These are phyloP conservation scores for Hyalella azteca DNA, from an alignment of 2,888 invertebrate species.

Conservation along the genomic window DNA sequence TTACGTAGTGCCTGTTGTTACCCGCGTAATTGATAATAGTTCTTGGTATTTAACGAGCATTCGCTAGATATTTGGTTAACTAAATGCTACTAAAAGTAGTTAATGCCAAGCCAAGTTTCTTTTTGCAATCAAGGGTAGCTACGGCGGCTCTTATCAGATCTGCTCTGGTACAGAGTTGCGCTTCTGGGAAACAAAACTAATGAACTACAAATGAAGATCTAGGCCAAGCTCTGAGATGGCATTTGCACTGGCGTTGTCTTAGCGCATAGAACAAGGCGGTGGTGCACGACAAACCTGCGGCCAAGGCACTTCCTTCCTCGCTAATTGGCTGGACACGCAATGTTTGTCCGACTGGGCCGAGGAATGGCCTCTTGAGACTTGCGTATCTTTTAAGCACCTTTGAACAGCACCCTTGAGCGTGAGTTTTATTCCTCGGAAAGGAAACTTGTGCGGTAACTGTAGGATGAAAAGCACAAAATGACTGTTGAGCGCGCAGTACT, in stretches of 20 bases:
- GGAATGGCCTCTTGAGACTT: not conserved
- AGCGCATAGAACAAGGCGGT: not conserved
- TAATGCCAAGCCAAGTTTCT: not conserved
- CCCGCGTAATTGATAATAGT: too few relatives aligned
- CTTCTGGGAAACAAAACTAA: not conserved
- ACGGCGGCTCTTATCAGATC: not conserved
- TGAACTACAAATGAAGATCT: not conserved
- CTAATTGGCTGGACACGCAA: slow-evolving; percentile 4
- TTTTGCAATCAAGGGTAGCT: not conserved
- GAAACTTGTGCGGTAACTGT: too few relatives aligned
- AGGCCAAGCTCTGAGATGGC: slow-evolving; percentile 26
- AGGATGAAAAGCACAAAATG: too few relatives aligned
- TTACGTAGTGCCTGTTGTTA: too few relatives aligned
- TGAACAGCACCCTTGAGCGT: too few relatives aligned
- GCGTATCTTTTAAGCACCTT: too few relatives aligned
- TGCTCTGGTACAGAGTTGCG: not conserved
- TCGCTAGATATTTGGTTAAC: too few relatives aligned
- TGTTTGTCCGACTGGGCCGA: not conserved
- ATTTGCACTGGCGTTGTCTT: not conserved
- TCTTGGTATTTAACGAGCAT: too few relatives aligned
- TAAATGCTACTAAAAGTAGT: too few relatives aligned
- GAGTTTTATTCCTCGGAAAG: too few relatives aligned
- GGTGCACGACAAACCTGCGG: slow-evolving; percentile 10
- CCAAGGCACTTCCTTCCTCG: slow-evolving; percentile 15
- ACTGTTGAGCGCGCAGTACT: too few relatives aligned